phyloP scores from a whole-genome alignment of 1,140 invertebrate genomes.

The Diorhabda sublineata region DNA sequence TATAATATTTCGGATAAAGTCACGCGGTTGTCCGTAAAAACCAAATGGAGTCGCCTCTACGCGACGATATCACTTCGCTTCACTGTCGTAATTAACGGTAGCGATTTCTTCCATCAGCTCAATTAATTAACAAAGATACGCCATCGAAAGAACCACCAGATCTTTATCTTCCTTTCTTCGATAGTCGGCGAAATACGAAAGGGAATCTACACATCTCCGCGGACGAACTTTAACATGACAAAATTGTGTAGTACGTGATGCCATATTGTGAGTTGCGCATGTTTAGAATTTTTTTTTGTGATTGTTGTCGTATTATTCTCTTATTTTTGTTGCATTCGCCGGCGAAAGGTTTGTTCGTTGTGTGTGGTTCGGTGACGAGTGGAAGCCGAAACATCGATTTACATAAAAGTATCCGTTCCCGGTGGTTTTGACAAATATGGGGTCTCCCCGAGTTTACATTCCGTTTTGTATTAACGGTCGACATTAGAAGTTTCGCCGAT shows the following conservation, averaged over 20 bases:
- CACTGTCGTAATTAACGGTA: not conserved
- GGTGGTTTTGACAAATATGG: not conserved
- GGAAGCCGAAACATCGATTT: not conserved
- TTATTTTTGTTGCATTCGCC: not conserved
- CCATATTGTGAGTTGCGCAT: not conserved
- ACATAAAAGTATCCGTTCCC: not conserved
- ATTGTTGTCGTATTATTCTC: not conserved
- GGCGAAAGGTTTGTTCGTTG: not conserved
- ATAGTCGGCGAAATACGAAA: not conserved
- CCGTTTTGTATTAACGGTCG: not conserved
- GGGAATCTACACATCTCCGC: not conserved
- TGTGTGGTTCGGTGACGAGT: not conserved
- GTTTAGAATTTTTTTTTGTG: not conserved
- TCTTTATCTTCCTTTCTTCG: not conserved
- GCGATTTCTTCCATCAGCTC: not conserved
- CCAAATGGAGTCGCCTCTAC: not conserved
- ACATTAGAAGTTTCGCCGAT: not conserved
- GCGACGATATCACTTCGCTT: not conserved
- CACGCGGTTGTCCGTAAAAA: not conserved
- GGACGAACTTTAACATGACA: conserved; percentile 2
- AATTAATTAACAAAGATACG: conserved; percentile 3
- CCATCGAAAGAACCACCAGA: not conserved
- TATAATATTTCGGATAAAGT: not conserved
- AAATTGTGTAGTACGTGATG: conserved; percentile 2
- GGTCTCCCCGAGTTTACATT: not conserved